These are phyloP conservation scores for Lethocerus indicus DNA, from an alignment of 1,140 invertebrate genomes.

Conservation along the genomic window DNA sequence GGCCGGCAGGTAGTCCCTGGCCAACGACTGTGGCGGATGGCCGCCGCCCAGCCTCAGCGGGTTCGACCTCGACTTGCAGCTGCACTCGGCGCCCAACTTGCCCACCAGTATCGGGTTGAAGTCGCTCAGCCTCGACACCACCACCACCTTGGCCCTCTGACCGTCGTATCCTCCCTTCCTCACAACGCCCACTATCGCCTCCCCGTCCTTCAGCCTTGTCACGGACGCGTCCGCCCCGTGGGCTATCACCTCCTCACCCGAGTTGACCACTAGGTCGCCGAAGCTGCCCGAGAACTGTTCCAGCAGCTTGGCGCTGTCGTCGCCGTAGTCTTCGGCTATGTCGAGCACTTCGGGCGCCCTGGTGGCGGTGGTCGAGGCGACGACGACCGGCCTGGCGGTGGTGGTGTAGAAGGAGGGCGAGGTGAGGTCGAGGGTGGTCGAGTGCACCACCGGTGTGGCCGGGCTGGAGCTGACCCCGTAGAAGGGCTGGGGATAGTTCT, in stretches of 20 bases:
- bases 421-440: conserved; percentile 11
- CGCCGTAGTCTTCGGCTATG: conserved; percentile 13
- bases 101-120: conserved; percentile 45
- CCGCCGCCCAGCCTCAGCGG: conserved; percentile 22
- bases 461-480: too few species aligned
- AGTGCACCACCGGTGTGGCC: conserved; percentile 9
- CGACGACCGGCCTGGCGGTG: conserved; percentile 8
- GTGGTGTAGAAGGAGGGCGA: conserved; percentile 15
- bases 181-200: conserved; percentile 18
- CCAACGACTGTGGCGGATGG: background rate
- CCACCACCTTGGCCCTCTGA: conserved; percentile 28
- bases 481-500: conserved; percentile 13
- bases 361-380: conserved; percentile 4
- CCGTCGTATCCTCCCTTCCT: conserved; percentile 15
- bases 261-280: conserved; percentile 16
- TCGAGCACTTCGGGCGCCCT: conserved; percentile 10
- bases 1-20: conserved; percentile 1
- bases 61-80: conserved; percentile 38
- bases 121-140: conserved; percentile 38
- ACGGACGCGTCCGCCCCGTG: conserved; percentile 13
- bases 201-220: conserved; percentile 17
- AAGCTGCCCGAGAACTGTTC: conserved; percentile 17
- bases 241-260: conserved; percentile 10
- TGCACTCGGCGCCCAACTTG: conserved; percentile 54
- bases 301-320: conserved; percentile 17